Evolutionary conservation across 2,113 vertebrate genomes (phyloP).

Genomic region (Bubo bubo): DNA sequence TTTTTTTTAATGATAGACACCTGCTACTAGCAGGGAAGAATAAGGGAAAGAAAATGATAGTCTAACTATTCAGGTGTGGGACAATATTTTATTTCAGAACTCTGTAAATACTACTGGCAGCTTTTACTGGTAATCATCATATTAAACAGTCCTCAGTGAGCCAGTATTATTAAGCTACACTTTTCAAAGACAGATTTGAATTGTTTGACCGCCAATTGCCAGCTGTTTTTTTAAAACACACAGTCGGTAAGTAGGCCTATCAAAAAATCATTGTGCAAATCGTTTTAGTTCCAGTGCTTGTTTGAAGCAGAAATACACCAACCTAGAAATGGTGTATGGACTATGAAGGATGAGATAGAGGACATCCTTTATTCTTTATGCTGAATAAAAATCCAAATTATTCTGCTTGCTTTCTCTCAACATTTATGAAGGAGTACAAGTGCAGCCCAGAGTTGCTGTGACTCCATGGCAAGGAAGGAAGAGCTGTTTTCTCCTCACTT

Average conservation of each 20-base stretch:
- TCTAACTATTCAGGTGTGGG: not conserved
- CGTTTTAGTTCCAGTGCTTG: not conserved
- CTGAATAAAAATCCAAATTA: not conserved
- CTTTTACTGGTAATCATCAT: not conserved
- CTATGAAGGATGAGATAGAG: not conserved
- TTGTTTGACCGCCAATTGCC: not conserved
- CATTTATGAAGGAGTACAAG: not conserved
- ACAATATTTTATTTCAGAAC: not conserved
- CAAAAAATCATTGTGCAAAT: not conserved
- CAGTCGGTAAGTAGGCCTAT: not conserved
- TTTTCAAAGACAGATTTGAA: not conserved
- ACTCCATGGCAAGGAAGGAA: not conserved
- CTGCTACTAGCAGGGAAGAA: not conserved
- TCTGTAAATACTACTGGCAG: not conserved
- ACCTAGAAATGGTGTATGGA: not conserved
- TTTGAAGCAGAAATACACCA: not conserved
- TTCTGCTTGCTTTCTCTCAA: not conserved
- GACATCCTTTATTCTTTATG: not conserved
- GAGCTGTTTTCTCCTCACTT: not conserved
- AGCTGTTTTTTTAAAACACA: not conserved
- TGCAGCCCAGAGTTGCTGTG: not conserved
- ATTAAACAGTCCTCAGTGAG: not conserved
- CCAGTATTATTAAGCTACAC: not conserved
- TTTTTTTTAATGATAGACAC: not conserved
- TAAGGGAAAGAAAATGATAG: not conserved